Evolutionary conservation across 2,113 vertebrate genomes (phyloP).

Genomic region (Chlorodrepanis virens): DNA sequence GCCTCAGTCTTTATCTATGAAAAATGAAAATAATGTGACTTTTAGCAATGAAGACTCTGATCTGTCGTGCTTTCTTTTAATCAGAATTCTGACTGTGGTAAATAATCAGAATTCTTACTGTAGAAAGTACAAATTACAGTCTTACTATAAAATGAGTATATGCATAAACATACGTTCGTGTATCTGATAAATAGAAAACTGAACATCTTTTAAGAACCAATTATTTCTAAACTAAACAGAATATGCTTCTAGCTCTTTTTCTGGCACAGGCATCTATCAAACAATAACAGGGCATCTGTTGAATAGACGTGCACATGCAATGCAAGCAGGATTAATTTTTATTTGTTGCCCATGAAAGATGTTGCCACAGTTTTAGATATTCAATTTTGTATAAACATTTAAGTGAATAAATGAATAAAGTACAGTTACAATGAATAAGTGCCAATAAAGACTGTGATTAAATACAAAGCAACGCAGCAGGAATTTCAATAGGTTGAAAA

Average conservation of each 20-base stretch:
- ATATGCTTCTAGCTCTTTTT: constrained; percentile 25
- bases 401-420: constrained; percentile 53
- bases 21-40: not conserved
- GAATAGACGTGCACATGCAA: constrained; percentile 6
- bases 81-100: not conserved
- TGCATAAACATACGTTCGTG: not conserved
- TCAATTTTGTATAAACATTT: constrained; percentile 50
- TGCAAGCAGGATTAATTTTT: constrained; percentile 41
- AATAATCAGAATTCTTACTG: not conserved
- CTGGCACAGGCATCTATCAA: constrained; percentile 45
- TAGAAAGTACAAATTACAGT: not conserved
- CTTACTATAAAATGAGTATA: not conserved
- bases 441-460: constrained; percentile 28
- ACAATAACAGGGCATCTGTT: constrained; percentile 56
- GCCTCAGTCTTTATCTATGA: not conserved
- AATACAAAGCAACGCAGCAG: not conserved
- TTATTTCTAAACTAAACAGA: constrained; percentile 45
- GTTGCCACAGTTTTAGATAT: constrained; percentile 20
- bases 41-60: not conserved
- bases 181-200: not conserved
- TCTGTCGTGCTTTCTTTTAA: not conserved
- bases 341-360: constrained; percentile 50
- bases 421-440: constrained; percentile 34
- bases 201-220: constrained; percentile 24
- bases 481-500: constrained; percentile 42